These are phyloP conservation scores for Cataglyphis hispanica DNA, from an alignment of 1,140 invertebrate genomes.

Conservation along the genomic window DNA sequence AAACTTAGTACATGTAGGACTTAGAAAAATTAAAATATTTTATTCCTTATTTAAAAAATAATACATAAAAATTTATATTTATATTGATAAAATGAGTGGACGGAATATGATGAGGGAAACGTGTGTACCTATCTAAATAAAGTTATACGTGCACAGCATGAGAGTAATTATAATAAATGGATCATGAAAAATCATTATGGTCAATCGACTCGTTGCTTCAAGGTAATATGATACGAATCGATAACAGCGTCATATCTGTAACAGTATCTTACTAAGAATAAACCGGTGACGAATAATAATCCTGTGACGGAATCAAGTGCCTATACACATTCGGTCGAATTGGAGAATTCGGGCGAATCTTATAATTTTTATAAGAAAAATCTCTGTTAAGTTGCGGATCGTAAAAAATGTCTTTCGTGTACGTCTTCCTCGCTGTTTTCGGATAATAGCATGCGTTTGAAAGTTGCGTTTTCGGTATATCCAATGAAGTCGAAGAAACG, in stretches of 20 bases:
- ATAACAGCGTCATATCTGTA: conserved; percentile 27
- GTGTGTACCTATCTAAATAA: neutral
- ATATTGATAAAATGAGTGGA: neutral
- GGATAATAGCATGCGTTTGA: neutral
- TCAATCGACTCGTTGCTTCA: conserved; percentile 55
- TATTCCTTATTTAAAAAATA: conserved; percentile 19
- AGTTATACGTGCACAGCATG: neutral
- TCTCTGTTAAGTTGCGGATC: neutral
- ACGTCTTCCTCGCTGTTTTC: neutral
- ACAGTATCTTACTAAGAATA: conserved; percentile 29
- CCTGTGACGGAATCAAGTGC: too few species aligned
- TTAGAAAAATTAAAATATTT: conserved; percentile 12
- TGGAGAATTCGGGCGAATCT: neutral
- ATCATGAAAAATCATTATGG: conserved; percentile 20
- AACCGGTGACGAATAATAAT: neutral
- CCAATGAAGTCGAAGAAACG: too few species aligned
- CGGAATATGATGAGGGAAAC: neutral
- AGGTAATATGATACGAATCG: conserved; percentile 1
- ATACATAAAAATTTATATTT: conserved; percentile 14
- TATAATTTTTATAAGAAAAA: too few species aligned
- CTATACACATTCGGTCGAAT: too few species aligned
- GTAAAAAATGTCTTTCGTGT: too few species aligned
- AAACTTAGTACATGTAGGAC: neutral
- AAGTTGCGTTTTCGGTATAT: neutral
- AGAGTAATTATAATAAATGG: conserved; percentile 54